Percentiles rank a stretch among this genome's conserved stretches.
phyloP scores from a whole-genome alignment of 2,113 vertebrate species.

The Aegotheles bennettii region DNA sequence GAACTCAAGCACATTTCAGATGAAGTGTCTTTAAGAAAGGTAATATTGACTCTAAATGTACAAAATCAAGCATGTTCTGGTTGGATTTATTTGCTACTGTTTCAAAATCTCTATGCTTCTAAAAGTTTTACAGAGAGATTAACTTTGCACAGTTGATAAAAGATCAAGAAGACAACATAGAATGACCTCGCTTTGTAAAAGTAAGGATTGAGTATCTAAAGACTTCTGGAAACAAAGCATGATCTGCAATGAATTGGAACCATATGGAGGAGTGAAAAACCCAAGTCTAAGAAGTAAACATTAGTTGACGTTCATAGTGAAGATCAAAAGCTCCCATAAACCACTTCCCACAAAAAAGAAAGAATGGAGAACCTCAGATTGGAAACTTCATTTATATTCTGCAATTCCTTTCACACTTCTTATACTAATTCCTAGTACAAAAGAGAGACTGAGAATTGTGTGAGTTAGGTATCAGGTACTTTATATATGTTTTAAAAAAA shows the following conservation, averaged over 20 bases:
- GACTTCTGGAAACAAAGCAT: constrained; percentile 45
- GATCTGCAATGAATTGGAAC: constrained; percentile 49
- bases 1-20: background rate
- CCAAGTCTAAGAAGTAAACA: constrained; percentile 42
- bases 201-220: constrained; percentile 11
- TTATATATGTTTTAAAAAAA: background rate
- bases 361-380: background rate
- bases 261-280: constrained; percentile 27
- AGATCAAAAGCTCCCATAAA: constrained; percentile 63
- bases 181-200: constrained; percentile 27
- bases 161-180: constrained; percentile 25
- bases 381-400: background rate
- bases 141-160: constrained; percentile 11
- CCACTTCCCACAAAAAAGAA: constrained; percentile 14
- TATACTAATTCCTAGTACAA: background rate
- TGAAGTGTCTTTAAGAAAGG: background rate
- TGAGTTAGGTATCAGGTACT: background rate
- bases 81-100: background rate
- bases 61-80: background rate
- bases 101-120: background rate
- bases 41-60: background rate
- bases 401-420: background rate
- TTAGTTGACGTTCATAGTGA: background rate
- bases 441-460: background rate
- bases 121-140: background rate